These are phyloP conservation scores for Idaea dimidiata DNA, from an alignment of 2,888 invertebrate species.

Conservation along the genomic window DNA sequence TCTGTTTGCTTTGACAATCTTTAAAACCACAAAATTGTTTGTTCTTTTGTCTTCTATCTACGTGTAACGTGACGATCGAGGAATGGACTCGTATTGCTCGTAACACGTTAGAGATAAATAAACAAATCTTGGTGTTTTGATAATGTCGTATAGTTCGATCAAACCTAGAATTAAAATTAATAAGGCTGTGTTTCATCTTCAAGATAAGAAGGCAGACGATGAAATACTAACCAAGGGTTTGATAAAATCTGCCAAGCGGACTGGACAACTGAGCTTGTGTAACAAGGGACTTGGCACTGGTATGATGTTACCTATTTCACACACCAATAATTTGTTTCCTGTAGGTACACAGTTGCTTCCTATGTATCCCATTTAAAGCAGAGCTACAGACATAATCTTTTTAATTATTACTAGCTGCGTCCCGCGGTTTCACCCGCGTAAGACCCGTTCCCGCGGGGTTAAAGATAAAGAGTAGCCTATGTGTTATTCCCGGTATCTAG, in stretches of 20 bases:
- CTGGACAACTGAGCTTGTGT: conserved; percentile 90
- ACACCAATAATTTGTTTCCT: neutral
- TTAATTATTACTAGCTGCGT: too few relatives aligned
- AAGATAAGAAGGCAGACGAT: conserved; percentile 86
- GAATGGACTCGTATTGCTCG: neutral
- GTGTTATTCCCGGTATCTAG: too few relatives aligned
- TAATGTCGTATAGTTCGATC: conserved; percentile 11
- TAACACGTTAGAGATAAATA: neutral
- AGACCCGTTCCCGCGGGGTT: too few relatives aligned
- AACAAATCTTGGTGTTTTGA: neutral
- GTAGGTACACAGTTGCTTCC: neutral
- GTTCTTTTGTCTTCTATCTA: neutral
- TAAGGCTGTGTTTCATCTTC: conserved; percentile 84
- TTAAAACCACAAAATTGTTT: neutral
- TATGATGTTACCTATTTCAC: conserved; percentile 47
- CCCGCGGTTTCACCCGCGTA: too few relatives aligned
- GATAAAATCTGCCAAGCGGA: conserved; percentile 89
- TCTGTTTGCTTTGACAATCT: too few relatives aligned
- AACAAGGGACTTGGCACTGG: conserved; percentile 87
- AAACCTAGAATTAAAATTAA: conserved; percentile 66
- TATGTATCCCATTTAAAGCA: too few relatives aligned
- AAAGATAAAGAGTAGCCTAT: too few relatives aligned
- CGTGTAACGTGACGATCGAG: neutral
- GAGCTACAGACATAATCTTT: too few relatives aligned
- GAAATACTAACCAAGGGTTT: conserved; percentile 84